Evolutionary conservation across 2,113 vertebrate species (phyloP).

Genomic region (Aldabrachelys gigantea): DNA sequence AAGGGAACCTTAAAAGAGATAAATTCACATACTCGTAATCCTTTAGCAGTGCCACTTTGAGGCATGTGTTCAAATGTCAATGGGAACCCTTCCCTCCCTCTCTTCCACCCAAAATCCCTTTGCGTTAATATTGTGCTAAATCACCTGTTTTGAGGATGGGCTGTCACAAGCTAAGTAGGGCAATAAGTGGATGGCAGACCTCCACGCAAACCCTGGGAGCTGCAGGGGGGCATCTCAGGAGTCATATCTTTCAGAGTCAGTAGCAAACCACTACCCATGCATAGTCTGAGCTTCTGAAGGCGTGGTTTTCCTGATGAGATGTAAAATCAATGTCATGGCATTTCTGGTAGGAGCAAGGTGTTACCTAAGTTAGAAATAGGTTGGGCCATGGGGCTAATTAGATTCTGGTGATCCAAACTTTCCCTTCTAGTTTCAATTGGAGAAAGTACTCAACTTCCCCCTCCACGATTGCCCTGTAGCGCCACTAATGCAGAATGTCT

Average conservation of each 20-base stretch:
- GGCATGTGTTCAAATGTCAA: not conserved
- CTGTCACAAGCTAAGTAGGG: not conserved
- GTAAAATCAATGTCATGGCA: not conserved
- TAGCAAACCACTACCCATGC: slow-evolving; percentile 50
- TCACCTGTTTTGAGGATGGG: not conserved
- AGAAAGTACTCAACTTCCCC: not conserved
- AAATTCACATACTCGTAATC: not conserved
- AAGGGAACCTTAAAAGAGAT: not conserved
- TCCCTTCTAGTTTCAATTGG: not conserved
- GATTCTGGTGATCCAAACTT: fast-evolving
- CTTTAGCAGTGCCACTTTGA: not conserved
- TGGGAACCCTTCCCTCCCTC: not conserved
- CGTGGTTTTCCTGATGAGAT: slow-evolving; percentile 45
- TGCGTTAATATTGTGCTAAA: not conserved
- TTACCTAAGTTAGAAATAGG: not conserved
- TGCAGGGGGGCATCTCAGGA: slow-evolving; percentile 24
- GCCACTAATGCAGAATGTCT: not conserved
- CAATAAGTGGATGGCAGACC: not conserved
- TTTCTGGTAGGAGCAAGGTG: slow-evolving; percentile 25
- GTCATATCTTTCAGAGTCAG: slow-evolving; percentile 23
- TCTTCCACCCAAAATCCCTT: not conserved
- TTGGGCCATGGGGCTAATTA: not conserved
- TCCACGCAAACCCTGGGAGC: slow-evolving; percentile 33
- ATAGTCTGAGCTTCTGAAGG: slow-evolving; percentile 52
- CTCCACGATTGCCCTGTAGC: not conserved